Evolutionary conservation across 2,797 vertebrate species (phyloP), one percentile per base, ranked within the genome.

Genomic region (Acanthiza pusilla): DNA sequence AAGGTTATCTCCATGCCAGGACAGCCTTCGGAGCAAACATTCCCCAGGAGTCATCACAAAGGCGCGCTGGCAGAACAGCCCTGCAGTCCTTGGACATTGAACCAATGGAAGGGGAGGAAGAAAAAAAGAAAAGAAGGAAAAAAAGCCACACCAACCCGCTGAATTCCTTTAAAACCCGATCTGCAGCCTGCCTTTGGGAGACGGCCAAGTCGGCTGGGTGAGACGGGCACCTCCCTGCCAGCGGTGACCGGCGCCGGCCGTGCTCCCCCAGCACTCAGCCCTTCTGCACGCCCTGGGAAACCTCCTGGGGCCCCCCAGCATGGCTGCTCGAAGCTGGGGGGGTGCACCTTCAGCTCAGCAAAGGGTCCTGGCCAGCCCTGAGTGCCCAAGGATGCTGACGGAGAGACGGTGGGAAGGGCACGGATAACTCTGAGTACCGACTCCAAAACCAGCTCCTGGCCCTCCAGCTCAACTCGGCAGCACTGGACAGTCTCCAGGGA

Each of bases 1-100:
- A 77, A 94, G 75, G 91, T 97, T 96, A 96, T 96, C 94, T 93
- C 75, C 16, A 11, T 55, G 61, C 86, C 90, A 95, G 63, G 84
- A 87, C 8, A 6, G 86, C 90, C 92, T 96, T 93, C 13, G 21
- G 84, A 96, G 62, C 87, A 97, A 96, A 97, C 94, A 96, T 89
- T 93, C 91, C 78, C 75, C 43, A 89, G 87, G 34, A 95, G 65
- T 75, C 93, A 83, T 80, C 83, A 89, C 88, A 94, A 95, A 95
- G 84, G 74, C 71, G 1, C 47, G 93, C 92, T 95, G 92, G 84
- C 87, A 91, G 89, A 94, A 95, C 95, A 93, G 89, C 78, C 89
- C 68, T 32, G 45, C 84, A 77, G 86, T 83, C 93, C 93, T 95
- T 92, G 91, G 91, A 97, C 92, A 51, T 83, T 96, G 96, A 94